Evolutionary conservation across 2,113 vertebrate species (phyloP), one percentile per base, ranked within the genome.

Genomic region (Eulemur macaco): DNA sequence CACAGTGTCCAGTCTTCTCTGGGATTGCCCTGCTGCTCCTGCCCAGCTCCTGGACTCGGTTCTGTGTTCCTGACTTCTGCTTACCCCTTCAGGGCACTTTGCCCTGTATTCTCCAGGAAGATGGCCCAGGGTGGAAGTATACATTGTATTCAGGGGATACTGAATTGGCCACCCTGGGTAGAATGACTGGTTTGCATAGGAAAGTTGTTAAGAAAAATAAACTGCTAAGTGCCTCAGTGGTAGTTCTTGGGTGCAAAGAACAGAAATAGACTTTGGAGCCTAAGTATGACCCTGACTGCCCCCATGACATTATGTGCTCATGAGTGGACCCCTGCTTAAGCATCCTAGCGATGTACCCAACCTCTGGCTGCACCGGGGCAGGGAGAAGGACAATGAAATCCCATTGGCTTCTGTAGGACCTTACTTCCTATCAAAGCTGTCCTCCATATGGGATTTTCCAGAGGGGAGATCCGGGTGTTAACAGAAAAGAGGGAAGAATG

Each of bases 261-360:
- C 7, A 66, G 45, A 86, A 76, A 76, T 0, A n/a, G 45, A 63
- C 21, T 29, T 52, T 76, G 39, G n/a, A 60, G 45, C 27, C 66
- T 64, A 25, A 58, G 21, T 31, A 45, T 21, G 50, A 84, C 39
- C n/a, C 12, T n/a, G 13, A 45, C 39, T 20, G 14, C 8, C 34
- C 34, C 8, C 20, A 17, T 0, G 18, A n/a, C 58, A 31, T 76
- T 58, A 25, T 27, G 78, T 84, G 37, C 83, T 86, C 58, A 64
- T 13, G 69, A n/a, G 23, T 47, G 42, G 52, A 25, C 29, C 34
- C 42, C 37, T 76, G 42, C n/a, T 25, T 54, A 58, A 56, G 23
- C 3, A 9, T 56, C 9, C 14, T 45, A 23, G 9, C 45, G 5
- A 4, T 3, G 0, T 54, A 3, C 39, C 21, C n/a, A 27, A 8